Base-by-base conservation (phyloP, 2,888 invertebrate species). In the Rhingia rostrata region DNA sequence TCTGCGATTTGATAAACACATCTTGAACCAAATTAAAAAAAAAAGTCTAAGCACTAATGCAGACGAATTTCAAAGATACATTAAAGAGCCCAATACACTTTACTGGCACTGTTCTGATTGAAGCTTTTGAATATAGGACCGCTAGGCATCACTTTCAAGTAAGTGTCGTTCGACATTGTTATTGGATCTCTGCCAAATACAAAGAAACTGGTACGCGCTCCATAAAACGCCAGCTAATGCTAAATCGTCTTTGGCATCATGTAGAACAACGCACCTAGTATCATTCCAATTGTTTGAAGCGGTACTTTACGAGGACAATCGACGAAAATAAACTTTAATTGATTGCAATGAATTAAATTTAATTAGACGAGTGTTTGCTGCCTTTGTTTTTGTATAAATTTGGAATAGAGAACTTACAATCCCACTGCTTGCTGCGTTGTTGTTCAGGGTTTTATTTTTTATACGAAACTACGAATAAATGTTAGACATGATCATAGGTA, bases 251-350 rank as follows among this genome's bases (percentile, higher is more conserved):
- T 49, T 49, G n/a, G 49, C 49, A 22, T 22, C 37, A 35, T 30
- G 6, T 33, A 12, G 9, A 33, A 30, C 2, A 41, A 30, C 10
- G 12, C 30, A 41, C 58, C 30, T 32, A 4, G 5, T 14, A 12
- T 54, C 54, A 3, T 4, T 33, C 22, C 1, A 1, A 1, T 6
- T 35, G 1, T 6, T 37, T 6, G n/a, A 32, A 43, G 6, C 1
- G 10, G 12, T 10, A 63, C 33, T 12, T 47, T 61, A 4, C 12
- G 33, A 33, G 45, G 4, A n/a, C 61, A 22, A 37, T 47, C 4
- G 47, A 47, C 33, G 49, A 64, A 64, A 60, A 60, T 60, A 60
- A 39, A 56, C 37, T 9, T 39, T 37, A 56, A 56, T 37, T 1
- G 37, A 4, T 14, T 22, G 56, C 37, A 39, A 9, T 39, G 10